A percentile compares a stretch with the other conserved stretches of the same genome.
Conservation (phyloP, 2,797 vertebrate genomes). For the Acestrorhynchus altus region DNA sequence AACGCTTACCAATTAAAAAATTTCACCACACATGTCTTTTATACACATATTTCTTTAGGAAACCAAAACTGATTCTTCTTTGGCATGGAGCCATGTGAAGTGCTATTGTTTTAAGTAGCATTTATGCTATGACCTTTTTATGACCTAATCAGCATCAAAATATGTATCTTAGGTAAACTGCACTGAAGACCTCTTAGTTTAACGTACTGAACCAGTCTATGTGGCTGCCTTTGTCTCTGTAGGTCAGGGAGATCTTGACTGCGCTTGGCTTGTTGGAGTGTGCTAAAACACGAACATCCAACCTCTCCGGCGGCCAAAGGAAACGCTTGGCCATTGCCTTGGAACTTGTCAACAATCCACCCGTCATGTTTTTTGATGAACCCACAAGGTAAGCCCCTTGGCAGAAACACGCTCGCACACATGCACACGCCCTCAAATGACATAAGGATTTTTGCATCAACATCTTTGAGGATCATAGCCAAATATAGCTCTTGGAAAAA, state of each 20-base stretch:
- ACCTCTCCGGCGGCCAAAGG: conserved; percentile 84
- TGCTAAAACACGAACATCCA: conserved; percentile 82
- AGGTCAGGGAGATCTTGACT: conserved; percentile 88
- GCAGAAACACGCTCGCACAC: neutral
- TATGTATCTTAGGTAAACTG: neutral
- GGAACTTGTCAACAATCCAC: conserved; percentile 89
- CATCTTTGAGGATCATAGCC: neutral
- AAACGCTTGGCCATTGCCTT: conserved; percentile 87
- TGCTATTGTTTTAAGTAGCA: no score
- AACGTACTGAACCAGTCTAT: neutral
- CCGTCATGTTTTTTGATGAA: conserved; percentile 90
- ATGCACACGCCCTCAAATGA: neutral
- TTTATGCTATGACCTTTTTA: no score
- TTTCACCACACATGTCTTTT: no score
- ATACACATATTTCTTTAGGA: no score
- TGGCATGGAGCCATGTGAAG: no score
- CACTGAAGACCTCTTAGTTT: neutral
- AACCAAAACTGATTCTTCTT: no score
- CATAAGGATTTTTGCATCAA: neutral
- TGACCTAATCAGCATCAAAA: no score
- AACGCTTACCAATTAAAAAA: no score
- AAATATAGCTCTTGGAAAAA: conserved; percentile 11
- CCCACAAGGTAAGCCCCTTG: conserved; percentile 81
- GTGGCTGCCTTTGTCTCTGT: conserved; percentile 18
- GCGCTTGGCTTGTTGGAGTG: conserved; percentile 86